Evolutionary conservation across 2,888 invertebrate genomes (phyloP).

Genomic region (Drosophila dives): DNA sequence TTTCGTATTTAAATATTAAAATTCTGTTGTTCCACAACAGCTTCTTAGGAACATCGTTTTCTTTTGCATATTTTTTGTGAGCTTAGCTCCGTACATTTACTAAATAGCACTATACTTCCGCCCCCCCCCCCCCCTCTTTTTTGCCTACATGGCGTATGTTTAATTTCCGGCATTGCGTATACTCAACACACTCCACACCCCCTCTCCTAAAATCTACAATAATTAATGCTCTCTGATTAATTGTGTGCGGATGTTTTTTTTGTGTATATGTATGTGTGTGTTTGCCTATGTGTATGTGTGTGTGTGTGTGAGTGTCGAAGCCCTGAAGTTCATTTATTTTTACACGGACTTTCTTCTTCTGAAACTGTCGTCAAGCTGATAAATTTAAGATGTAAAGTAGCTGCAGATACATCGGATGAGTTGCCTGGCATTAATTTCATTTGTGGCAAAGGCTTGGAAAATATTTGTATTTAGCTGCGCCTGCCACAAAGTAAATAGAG

Average conservation of each 20-base stretch:
- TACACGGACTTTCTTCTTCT: no score
- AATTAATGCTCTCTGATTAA: slow-evolving; percentile 64
- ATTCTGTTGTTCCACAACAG: slow-evolving; percentile 40
- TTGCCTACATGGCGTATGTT: slow-evolving; percentile 66
- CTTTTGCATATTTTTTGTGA: not conserved
- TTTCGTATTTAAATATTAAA: slow-evolving; percentile 73
- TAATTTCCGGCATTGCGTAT: slow-evolving; percentile 74
- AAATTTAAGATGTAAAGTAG: slow-evolving; percentile 26
- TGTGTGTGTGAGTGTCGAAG: slow-evolving; percentile 41
- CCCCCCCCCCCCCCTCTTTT: slow-evolving; percentile 51
- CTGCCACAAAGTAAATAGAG: slow-evolving; percentile 55
- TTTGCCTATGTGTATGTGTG: slow-evolving; percentile 16
- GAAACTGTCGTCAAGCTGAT: slow-evolving; percentile 65
- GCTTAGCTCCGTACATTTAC: slow-evolving; percentile 34
- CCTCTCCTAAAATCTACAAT: slow-evolving; percentile 22
- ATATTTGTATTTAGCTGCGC: slow-evolving; percentile 44
- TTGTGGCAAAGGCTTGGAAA: slow-evolving; percentile 42
- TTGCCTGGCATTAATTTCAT: slow-evolving; percentile 44
- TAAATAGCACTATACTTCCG: slow-evolving; percentile 71
- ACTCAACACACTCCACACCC: slow-evolving; percentile 12
- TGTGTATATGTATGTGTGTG: slow-evolving; percentile 38
- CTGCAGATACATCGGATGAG: slow-evolving; percentile 13
- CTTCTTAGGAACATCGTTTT: slow-evolving; percentile 26
- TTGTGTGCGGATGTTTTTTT: slow-evolving; percentile 50
- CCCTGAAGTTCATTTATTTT: slow-evolving; percentile 49